Evolutionary conservation across 2,888 invertebrate species (phyloP), one percentile per base, ranked within the genome.

Genomic region (Lasiommata megera): DNA sequence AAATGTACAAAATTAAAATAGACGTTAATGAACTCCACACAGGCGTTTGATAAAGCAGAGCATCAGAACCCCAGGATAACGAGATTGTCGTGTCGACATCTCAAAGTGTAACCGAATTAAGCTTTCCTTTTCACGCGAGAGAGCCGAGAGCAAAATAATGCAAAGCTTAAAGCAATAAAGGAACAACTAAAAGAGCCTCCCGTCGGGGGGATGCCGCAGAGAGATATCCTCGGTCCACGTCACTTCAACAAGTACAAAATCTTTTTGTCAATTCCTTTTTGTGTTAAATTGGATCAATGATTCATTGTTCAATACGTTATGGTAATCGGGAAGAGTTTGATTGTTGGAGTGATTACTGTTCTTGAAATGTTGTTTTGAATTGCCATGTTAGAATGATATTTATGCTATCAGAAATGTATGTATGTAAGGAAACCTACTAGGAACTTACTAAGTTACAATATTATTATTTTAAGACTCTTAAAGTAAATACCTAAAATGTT

Each of bases 81-180:
- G 87, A 86, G 83, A 88, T 88, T 88, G 84, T 82, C 82, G 80
- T 79, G 83, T 77, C 86, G 88, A 83, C 87, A 84, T 90, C 89
- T 90, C 89, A 85, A 89, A 89, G 88, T 84, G 84, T 88, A 90
- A 89, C 86, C 74, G 79, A 89, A 89, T 89, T 89, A 89, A 85
- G 82, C 82, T 82, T 83, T 86, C 85, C 88, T 86, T 84, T 87
- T 84, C 84, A 84, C 83, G 74, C 72, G 74, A 75, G 75, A 79
- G 77, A 77, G 73, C 76, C 79, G 80, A 81, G 80, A 82, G 82
- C 84, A 82, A 87, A 86, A 87, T 87, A 88, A 88, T 88, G 83
- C 83, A 82, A 87, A 85, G 87, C 86, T 85, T 85, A 80, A 81
- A 84, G 84, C 80, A 80, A 84, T 84, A 85, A 84, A 84, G 82